A percentile compares a stretch with the other conserved stretches of the same genome.
These are phyloP conservation scores for Pyrocoelia pectoralis DNA, from an alignment of 2,888 invertebrate genomes.

Conservation along the genomic window DNA sequence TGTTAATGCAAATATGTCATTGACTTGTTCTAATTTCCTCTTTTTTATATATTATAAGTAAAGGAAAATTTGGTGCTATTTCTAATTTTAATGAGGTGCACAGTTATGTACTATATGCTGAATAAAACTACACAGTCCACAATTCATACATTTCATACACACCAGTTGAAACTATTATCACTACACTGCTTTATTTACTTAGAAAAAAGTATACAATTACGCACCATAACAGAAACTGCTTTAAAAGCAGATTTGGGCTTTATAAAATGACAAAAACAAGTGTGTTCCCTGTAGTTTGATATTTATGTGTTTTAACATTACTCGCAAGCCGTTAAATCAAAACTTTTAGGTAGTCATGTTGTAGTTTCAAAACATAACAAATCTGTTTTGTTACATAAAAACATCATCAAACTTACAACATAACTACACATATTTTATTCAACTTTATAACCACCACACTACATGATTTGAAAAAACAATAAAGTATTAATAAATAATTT, in stretches of 20 bases:
- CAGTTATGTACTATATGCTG: slow-evolving; percentile 1
- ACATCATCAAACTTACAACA: slow-evolving; percentile 7
- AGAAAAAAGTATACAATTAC: background rate
- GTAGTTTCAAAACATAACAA: slow-evolving; percentile 9
- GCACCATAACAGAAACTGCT: slow-evolving; percentile 5
- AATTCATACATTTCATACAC: slow-evolving; percentile 6
- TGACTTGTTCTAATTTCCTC: slow-evolving; percentile 8
- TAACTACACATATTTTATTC: slow-evolving; percentile 14
- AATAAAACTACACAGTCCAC: background rate
- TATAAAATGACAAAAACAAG: background rate
- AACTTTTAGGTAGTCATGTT: slow-evolving; percentile 9
- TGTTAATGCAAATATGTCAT: no score
- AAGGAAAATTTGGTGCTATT: slow-evolving; percentile 13
- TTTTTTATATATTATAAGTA: background rate
- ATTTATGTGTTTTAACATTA: background rate
- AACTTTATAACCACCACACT: background rate
- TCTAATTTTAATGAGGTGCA: slow-evolving; percentile 22
- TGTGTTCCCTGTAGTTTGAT: slow-evolving; percentile 12
- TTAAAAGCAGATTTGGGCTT: slow-evolving; percentile 2
- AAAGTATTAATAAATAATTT: slow-evolving; percentile 35
- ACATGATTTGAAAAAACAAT: slow-evolving; percentile 3
- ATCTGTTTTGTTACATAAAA: slow-evolving; percentile 3
- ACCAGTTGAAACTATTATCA: background rate
- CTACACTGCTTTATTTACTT: background rate
- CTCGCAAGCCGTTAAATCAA: background rate